Evolutionary conservation across 2,797 vertebrate species (phyloP).

Genomic region (Echeneis naucrates): DNA sequence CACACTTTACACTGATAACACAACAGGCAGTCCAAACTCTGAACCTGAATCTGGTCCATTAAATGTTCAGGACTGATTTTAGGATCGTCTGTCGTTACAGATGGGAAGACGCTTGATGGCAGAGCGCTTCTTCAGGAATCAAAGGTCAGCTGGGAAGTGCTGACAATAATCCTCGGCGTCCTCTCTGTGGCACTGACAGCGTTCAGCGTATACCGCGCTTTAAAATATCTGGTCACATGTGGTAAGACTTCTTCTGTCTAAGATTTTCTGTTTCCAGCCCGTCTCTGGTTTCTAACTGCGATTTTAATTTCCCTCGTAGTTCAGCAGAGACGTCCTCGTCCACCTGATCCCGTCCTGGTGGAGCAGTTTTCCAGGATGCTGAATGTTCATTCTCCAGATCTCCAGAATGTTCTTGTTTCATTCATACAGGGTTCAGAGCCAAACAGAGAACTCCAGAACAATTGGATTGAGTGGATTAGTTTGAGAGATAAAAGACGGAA

Average conservation of each 20-base stretch:
- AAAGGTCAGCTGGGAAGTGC: not conserved
- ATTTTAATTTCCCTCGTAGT: conserved; percentile 10
- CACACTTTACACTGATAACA: too few relatives aligned
- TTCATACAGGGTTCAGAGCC: not conserved
- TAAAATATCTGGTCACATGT: too few relatives aligned
- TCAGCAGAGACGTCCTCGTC: not conserved
- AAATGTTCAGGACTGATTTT: not conserved
- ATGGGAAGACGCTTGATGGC: conserved; percentile 30
- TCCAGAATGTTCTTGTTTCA: not conserved
- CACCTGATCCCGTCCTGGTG: not conserved
- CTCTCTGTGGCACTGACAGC: too few relatives aligned
- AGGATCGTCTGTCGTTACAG: conserved; percentile 25
- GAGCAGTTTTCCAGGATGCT: not conserved
- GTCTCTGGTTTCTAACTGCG: not conserved
- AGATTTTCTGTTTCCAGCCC: too few relatives aligned
- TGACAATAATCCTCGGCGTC: not conserved
- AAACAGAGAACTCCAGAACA: not conserved
- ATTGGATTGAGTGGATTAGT: not conserved
- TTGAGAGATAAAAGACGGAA: rapidly evolving
- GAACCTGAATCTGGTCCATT: too few relatives aligned
- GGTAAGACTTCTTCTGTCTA: too few relatives aligned
- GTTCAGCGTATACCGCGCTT: too few relatives aligned
- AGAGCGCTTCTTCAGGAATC: not conserved
- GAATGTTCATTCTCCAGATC: not conserved
- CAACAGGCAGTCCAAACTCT: too few relatives aligned